A percentile compares a stretch with the other conserved stretches of the same genome.
Evolutionary conservation across 2,797 vertebrate species (phyloP).

Genomic region (Siniperca scherzeri): DNA sequence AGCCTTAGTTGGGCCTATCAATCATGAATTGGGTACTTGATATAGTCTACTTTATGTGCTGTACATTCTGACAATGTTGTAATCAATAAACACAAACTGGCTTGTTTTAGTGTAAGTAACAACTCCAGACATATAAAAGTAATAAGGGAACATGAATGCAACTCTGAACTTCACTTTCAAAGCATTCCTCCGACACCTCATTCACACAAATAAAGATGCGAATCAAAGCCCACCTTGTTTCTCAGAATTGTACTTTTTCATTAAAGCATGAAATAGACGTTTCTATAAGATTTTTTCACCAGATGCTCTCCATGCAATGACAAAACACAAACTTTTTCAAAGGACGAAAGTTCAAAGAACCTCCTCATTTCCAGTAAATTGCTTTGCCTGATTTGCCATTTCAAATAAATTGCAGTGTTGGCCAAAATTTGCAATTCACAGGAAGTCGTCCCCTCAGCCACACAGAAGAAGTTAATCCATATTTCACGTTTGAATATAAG

Average conservation of each 20-base stretch:
- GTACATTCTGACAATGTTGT: not conserved
- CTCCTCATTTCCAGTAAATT: slow-evolving; percentile 78
- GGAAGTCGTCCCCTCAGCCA: slow-evolving; percentile 76
- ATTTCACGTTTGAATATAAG: slow-evolving; percentile 83
- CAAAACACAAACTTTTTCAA: slow-evolving; percentile 75
- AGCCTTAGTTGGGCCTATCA: slow-evolving; percentile 27
- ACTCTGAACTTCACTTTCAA: slow-evolving; percentile 36
- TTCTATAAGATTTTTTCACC: slow-evolving; percentile 31
- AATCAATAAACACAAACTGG: slow-evolving; percentile 8
- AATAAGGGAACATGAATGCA: slow-evolving; percentile 21
- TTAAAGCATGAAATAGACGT: slow-evolving; percentile 43
- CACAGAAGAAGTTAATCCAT: slow-evolving; percentile 84
- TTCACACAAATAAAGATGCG: slow-evolving; percentile 40
- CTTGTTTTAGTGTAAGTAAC: slow-evolving; percentile 21
- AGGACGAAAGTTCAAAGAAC: slow-evolving; percentile 79
- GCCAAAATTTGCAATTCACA: slow-evolving; percentile 84
- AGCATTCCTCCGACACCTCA: slow-evolving; percentile 36
- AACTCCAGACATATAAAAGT: slow-evolving; percentile 24
- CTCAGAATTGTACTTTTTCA: slow-evolving; percentile 52
- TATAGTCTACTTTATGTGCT: slow-evolving; percentile 17
- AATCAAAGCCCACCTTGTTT: slow-evolving; percentile 66
- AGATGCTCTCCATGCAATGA: slow-evolving; percentile 40
- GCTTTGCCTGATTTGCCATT: slow-evolving; percentile 83
- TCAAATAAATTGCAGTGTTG: slow-evolving; percentile 83
- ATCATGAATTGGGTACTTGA: slow-evolving; percentile 23